Evolutionary conservation across 2,797 vertebrate genomes (phyloP).

Genomic region (Astyanax mexicanus): DNA sequence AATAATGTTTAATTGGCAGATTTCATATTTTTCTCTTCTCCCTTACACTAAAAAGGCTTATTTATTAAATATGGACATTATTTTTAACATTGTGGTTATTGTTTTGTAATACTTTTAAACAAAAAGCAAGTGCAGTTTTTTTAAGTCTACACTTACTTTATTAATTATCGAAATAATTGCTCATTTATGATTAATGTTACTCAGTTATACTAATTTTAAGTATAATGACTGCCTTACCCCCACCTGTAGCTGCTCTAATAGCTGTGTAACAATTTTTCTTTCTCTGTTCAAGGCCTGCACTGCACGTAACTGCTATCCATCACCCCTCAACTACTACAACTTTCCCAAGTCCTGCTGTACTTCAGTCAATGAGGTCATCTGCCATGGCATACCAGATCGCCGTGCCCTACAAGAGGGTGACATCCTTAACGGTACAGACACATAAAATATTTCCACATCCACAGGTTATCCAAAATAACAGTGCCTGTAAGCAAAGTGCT

Average conservation of each 20-base stretch:
- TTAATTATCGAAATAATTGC: too few relatives aligned
- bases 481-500: slow-evolving; percentile 20
- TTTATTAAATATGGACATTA: too few relatives aligned
- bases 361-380: slow-evolving; percentile 98
- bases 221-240: background rate
- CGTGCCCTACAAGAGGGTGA: slow-evolving; percentile 93
- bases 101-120: too few relatives aligned
- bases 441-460: background rate
- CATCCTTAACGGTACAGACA: slow-evolving; percentile 91
- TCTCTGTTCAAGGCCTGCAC: slow-evolving; percentile 86
- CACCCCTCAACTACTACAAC: slow-evolving; percentile 98
- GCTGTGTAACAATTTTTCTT: background rate
- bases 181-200: too few relatives aligned
- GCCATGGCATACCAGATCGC: slow-evolving; percentile 98
- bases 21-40: too few relatives aligned
- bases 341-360: slow-evolving; percentile 99
- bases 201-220: too few relatives aligned
- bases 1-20: too few relatives aligned
- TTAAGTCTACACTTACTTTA: too few relatives aligned
- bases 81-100: too few relatives aligned
- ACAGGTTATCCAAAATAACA: background rate
- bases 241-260: background rate
- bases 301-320: slow-evolving; percentile 96
- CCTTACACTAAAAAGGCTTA: too few relatives aligned
- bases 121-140: too few relatives aligned